Conservation (phyloP, 1,140 invertebrate genomes). For the Drosophila nigromelanica region DNA sequence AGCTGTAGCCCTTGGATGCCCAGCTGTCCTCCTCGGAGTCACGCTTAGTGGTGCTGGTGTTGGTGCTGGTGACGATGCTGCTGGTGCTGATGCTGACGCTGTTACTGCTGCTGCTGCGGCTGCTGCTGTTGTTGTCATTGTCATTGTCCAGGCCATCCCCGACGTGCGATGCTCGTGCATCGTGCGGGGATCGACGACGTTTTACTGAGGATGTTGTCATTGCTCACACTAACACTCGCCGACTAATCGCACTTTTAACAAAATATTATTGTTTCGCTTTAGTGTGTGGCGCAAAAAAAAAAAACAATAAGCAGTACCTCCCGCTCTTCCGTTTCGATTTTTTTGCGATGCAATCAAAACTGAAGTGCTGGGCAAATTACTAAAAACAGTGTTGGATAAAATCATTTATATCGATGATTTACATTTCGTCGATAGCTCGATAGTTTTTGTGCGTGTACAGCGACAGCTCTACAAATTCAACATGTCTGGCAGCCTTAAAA, state of each 20-base stretch:
- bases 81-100: slow-evolving; percentile 9
- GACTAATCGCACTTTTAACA: background rate
- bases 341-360: slow-evolving; percentile 36
- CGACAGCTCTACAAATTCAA: background rate
- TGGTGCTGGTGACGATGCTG: slow-evolving; percentile 22
- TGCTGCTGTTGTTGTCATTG: slow-evolving; percentile 6
- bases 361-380: slow-evolving; percentile 26
- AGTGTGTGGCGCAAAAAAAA: slow-evolving; percentile 36
- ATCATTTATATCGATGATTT: slow-evolving; percentile 11
- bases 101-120: background rate
- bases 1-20: slow-evolving; percentile 84
- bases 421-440: background rate
- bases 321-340: slow-evolving; percentile 37
- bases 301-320: slow-evolving; percentile 39
- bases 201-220: slow-evolving; percentile 71
- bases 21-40: slow-evolving; percentile 79
- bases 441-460: background rate
- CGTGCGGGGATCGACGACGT: slow-evolving; percentile 41
- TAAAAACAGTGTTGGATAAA: slow-evolving; percentile 26
- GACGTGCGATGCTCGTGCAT: slow-evolving; percentile 31
- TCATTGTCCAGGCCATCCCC: slow-evolving; percentile 35
- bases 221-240: slow-evolving; percentile 21
- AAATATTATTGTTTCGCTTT: slow-evolving; percentile 24
- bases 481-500: slow-evolving; percentile 14
- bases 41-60: slow-evolving; percentile 49